Evolutionary conservation across 2,888 invertebrate species (phyloP), one percentile per base, ranked within the genome.

Genomic region (Scaeva pyrastri): DNA sequence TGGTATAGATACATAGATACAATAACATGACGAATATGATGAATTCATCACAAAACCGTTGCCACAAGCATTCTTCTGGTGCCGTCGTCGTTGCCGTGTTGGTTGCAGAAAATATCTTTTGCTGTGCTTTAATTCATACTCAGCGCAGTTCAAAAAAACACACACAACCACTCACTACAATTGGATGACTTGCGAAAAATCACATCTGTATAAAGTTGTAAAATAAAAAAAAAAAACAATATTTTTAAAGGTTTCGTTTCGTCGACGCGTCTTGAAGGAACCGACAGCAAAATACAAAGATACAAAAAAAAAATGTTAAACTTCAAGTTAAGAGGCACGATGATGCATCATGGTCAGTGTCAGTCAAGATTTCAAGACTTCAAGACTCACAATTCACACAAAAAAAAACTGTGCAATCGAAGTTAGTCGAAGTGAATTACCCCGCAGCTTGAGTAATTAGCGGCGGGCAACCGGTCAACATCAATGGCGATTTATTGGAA

Each of bases 121-220:
- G 72, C 43, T 70, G n/a, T n/a, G 72, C 70, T 19, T 81, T 70
- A 77, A 74, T 82, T 78, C 77, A 78, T 78, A 81, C 73, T 50
- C 64, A 19, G 55, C 21, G 16, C 43, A 56, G 16, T 36, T 2
- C 16, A 56, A n/a, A 26, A 8, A n/a, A 11, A 36, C 16, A 36
- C 43, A 73, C 21, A 64, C 64, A 64, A 58, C 19, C 56, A 70
- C 73, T 74, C 31, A 31, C 31, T 31, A 86, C 86, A 86, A 86
- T 86, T 86, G 86, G 82, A 82, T 86, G 86, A 86, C 86, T 86
- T 86, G 86, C 86, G 86, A 86, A 86, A 86, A 86, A 86, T 86
- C 86, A 78, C 86, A 86, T 86, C 82, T 86, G 62, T 82, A 64
- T 82, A 62, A 56, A 82, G 73, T 74, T 56, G 70, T 79, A 66